A percentile compares a stretch with the other conserved stretches of the same genome.
phyloP scores from a whole-genome alignment of 2,888 invertebrate genomes.

The Nomada flava region DNA sequence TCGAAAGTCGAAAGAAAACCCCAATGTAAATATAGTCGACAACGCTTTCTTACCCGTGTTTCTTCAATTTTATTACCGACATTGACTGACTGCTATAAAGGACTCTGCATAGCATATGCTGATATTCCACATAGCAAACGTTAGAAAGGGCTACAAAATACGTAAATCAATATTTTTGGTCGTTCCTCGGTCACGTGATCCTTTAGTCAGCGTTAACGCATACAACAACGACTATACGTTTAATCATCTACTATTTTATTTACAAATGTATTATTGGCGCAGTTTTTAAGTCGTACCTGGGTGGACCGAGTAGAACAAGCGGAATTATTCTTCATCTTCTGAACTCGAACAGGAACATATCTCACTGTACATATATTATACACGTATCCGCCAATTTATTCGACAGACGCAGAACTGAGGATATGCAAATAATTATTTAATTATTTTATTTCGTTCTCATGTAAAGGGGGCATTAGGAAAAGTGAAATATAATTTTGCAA shows the following conservation, averaged over 20 bases:
- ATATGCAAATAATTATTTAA: too few species aligned
- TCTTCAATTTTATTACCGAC: constrained; percentile 45
- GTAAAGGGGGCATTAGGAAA: not conserved
- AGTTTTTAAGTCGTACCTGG: not conserved
- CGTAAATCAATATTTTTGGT: constrained; percentile 11
- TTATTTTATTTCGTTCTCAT: not conserved
- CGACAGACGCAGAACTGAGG: too few species aligned
- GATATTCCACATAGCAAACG: constrained; percentile 72
- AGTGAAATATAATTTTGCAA: not conserved
- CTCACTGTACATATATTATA: too few species aligned
- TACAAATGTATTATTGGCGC: not conserved
- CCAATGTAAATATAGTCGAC: constrained; percentile 18
- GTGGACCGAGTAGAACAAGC: not conserved
- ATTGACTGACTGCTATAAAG: constrained; percentile 80
- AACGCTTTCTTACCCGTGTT: constrained; percentile 52
- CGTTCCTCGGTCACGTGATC: constrained; percentile 17
- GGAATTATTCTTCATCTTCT: not conserved
- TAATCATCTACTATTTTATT: too few species aligned
- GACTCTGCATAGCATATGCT: constrained; percentile 76
- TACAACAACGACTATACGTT: too few species aligned
- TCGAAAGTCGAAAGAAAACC: too few species aligned
- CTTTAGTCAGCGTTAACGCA: constrained; percentile 27
- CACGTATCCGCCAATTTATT: not conserved
- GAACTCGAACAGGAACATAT: not conserved
- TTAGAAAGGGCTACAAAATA: constrained; percentile 24